Base-by-base conservation (phyloP, 2,888 invertebrate species). In the Cotesia congregata region DNA sequence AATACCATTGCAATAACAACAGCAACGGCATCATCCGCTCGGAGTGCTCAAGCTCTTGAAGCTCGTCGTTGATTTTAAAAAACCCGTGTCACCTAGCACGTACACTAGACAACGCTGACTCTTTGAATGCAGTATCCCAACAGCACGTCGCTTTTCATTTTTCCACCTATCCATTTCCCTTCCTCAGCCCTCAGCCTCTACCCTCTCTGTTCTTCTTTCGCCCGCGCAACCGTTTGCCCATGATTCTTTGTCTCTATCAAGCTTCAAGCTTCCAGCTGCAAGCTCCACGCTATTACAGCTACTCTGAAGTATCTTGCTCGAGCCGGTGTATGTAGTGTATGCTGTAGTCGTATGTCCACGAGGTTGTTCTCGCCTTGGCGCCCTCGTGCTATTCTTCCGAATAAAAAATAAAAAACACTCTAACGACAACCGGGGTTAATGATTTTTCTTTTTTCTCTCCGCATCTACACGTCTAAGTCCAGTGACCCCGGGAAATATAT, bases 401-500 rank as follows among this genome's bases (percentile, higher is more conserved):
- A 74, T 38, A 5, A 65, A 20, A 64, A 40, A 59, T 50, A 38
- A 83, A 82, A 81, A 82, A 82, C 79, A 76, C 77, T 70, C 82
- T 82, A 84, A 84, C 79, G 83, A 84, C 82, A 81, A 75, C 67
- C 72, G 81, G 75, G 82, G 79, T 82, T 83, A 83, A 84, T 83
- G 84, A 82, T 83, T 84, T 79, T 82, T 78, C 75, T 82, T 83
- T 81, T 79, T 82, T 82, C 67, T 64, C 15, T 62, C 5, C 7
- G 38, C 65, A 30, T 30, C 50, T 72, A 60, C 50, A 20, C 59
- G 50, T 39, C 50, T 67, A 39, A 73, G 72, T 79, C 72, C 76
- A 74, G 69, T 67, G 73, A 76, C 75, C 60, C 76, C 67, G 40
- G 72, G 70, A 76, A 79, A 78, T 72, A 72, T 65, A 67, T 62